These are phyloP conservation scores for Cyanocitta stelleri DNA, from an alignment of 2,113 vertebrate species.

Conservation along the genomic window DNA sequence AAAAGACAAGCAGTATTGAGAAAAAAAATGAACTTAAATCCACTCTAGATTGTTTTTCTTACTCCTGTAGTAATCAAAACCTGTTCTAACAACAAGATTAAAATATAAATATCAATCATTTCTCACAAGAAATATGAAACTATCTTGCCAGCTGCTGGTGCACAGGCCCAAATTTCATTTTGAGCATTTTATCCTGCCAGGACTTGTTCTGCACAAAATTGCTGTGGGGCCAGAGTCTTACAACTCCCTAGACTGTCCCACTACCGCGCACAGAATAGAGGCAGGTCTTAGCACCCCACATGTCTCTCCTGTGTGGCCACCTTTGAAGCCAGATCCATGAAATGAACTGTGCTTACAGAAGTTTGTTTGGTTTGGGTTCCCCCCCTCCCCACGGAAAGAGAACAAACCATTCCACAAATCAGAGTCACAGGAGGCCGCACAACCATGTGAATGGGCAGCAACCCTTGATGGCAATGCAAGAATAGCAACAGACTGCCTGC, in stretches of 20 bases:
- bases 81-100: not conserved
- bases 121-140: not conserved
- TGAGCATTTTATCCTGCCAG: not conserved
- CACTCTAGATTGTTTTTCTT: not conserved
- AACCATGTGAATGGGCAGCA: not conserved
- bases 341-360: rapidly evolving
- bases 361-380: not conserved
- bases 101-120: not conserved
- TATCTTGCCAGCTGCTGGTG: not conserved
- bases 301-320: rapidly evolving
- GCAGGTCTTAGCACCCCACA: rapidly evolving
- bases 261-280: not conserved
- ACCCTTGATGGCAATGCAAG: not conserved
- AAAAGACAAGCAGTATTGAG: not conserved
- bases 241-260: not conserved
- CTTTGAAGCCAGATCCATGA: not conserved
- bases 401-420: not conserved
- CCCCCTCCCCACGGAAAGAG: not conserved
- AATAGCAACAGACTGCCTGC: not conserved
- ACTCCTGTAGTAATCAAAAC: not conserved
- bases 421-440: not conserved
- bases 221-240: not conserved
- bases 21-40: not conserved
- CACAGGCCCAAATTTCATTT: rapidly evolving
- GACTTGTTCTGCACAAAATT: not conserved